Conservation (phyloP, 2,797 vertebrate species). For the Sebastes kiyomatsui region DNA sequence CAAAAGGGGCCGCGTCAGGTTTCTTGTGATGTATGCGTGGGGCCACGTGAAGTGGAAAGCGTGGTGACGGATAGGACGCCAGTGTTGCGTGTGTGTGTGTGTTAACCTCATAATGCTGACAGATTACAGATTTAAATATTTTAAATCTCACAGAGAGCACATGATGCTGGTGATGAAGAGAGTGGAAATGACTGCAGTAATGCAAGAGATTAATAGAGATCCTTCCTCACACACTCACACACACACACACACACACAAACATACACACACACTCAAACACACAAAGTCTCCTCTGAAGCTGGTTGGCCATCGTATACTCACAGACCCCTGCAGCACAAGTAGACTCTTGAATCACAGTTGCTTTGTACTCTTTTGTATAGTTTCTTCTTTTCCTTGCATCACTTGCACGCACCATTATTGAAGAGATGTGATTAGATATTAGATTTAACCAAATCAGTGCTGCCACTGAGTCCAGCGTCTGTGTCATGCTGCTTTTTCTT, state of each 20-base stretch:
- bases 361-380: neutral
- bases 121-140: conserved; percentile 87
- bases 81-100: conserved; percentile 65
- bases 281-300: conserved; percentile 19
- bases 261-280: conserved; percentile 13
- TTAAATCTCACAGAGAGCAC: conserved; percentile 78
- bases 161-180: conserved; percentile 76
- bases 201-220: conserved; percentile 79
- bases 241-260: conserved; percentile 24
- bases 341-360: conserved; percentile 7
- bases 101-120: conserved; percentile 81
- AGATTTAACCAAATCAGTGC: conserved; percentile 32
- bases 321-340: conserved; percentile 27
- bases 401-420: neutral
- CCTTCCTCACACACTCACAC: conserved; percentile 44
- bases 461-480: conserved; percentile 15
- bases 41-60: conserved; percentile 66
- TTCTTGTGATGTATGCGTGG: conserved; percentile 61
- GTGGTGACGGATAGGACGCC: conserved; percentile 73
- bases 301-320: conserved; percentile 14
- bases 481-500: conserved; percentile 8
- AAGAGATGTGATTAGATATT: conserved; percentile 13
- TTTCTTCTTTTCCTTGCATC: neutral
- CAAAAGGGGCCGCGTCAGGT: conserved; percentile 71
- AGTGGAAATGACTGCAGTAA: conserved; percentile 79